Base-by-base conservation (phyloP, 2,888 invertebrate genomes). In the Melolontha melolontha region DNA sequence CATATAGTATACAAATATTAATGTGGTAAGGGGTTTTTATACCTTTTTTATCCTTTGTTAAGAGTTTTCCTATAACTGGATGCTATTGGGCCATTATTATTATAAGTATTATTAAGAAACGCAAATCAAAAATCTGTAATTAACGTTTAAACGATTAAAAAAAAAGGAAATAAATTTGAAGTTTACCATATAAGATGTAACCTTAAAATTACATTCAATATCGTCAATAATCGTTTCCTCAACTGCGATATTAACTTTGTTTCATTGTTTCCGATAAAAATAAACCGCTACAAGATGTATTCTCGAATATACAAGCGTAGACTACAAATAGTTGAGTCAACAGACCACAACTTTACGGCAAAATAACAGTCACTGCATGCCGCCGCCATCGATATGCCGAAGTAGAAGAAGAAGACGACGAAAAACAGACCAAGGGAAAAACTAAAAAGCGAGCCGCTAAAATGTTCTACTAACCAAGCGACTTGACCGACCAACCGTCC, bases 381-480 rank as follows among this genome's bases (percentile, higher is more conserved):
- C 22, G 8, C 17, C 22, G n/a, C 11, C 27, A 49, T 49, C 49
- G 22, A 49, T 49, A 49, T 49, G 10, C 22, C 49, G 22, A 49
- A 49, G 47, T 11, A 16, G 50, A n/a, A 50, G 50, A 50, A 22
- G 50, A 22, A 51, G 11, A 51, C n/a, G 29, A 17, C 14, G 17
- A 51, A 51, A 29, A 51, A 51, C 11, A 51, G 29, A 51, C 51
- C 22, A 29, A 51, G 51, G 29, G 27, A n/a, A 34, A 34, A 29
- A 47, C 34, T 47, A 44, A 47, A 62, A 62, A 62, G 59, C 34
- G 47, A 47, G 47, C 59, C 47, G 47, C 59, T 49, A 44, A 62
- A 39, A 47, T 65, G 54, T 65, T 54, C 65, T 47, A 65, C 65
- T 54, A 54, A 65, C 54, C 65, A 54, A 65, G 44, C 65, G 29